phyloP scores from a whole-genome alignment of 2,888 invertebrate species.

The Hemaris fuciformis region DNA sequence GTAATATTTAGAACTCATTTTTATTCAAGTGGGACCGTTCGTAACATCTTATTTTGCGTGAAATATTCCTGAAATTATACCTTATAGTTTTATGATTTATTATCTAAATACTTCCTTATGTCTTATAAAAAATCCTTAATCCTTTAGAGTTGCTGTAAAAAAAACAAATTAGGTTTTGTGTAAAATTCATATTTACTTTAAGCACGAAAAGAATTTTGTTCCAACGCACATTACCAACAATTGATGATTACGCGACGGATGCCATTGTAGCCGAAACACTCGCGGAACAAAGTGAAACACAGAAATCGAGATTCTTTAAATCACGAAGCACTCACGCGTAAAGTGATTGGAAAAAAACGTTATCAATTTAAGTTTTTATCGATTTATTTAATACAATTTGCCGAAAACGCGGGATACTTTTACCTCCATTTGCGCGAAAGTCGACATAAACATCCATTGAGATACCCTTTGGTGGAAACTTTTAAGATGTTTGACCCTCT shows the following conservation, averaged over 20 bases:
- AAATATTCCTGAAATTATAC: too few relatives aligned
- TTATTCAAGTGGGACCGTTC: too few relatives aligned
- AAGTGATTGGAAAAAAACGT: slow-evolving; percentile 58
- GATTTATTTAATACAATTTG: slow-evolving; percentile 63
- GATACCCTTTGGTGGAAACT: slow-evolving; percentile 34
- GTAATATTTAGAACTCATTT: too few relatives aligned
- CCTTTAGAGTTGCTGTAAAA: too few relatives aligned
- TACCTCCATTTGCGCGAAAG: slow-evolving; percentile 62
- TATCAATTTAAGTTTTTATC: slow-evolving; percentile 60
- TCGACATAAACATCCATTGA: slow-evolving; percentile 31
- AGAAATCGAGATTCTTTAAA: slow-evolving; percentile 53
- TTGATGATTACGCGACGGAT: slow-evolving; percentile 38
- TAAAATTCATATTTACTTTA: background rate
- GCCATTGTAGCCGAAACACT: slow-evolving; percentile 34
- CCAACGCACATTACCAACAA: slow-evolving; percentile 39
- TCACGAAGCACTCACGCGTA: slow-evolving; percentile 73
- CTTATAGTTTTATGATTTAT: too few relatives aligned
- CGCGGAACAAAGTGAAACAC: slow-evolving; percentile 35
- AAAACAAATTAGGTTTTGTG: background rate
- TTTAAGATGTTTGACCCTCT: slow-evolving; percentile 36
- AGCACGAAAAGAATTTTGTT: slow-evolving; percentile 24
- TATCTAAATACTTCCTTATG: too few relatives aligned
- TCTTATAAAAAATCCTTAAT: too few relatives aligned
- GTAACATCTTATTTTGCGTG: too few relatives aligned
- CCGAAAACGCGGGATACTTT: slow-evolving; percentile 58